A percentile compares a stretch with the other conserved stretches of the same genome.
Conservation (phyloP, 2,888 invertebrate species). For the Pammene aurita region DNA sequence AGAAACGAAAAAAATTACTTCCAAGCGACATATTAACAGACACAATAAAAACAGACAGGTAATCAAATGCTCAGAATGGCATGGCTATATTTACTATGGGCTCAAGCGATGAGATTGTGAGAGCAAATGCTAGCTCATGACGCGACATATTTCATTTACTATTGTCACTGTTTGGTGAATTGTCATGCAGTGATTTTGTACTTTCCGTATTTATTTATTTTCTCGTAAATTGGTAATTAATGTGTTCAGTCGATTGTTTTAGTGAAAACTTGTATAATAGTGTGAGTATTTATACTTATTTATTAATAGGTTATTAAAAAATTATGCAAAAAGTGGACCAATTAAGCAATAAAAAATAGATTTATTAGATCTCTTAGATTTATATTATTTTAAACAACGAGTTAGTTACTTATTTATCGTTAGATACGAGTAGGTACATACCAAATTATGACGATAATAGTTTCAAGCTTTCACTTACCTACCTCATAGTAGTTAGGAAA, state of each 20-base stretch:
- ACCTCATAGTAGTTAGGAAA: too few relatives aligned
- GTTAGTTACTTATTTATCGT: too few relatives aligned
- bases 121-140: slow-evolving; percentile 46
- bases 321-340: not conserved
- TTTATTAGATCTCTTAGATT: too few relatives aligned
- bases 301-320: not conserved
- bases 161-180: slow-evolving; percentile 56
- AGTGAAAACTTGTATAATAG: not conserved
- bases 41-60: not conserved
- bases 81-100: slow-evolving; percentile 8
- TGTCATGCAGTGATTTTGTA: slow-evolving; percentile 54
- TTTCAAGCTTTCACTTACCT: too few relatives aligned
- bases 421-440: too few relatives aligned
- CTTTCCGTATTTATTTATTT: slow-evolving; percentile 44
- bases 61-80: slow-evolving; percentile 3
- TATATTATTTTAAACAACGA: too few relatives aligned
- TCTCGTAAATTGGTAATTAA: slow-evolving; percentile 21
- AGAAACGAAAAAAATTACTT: too few relatives aligned
- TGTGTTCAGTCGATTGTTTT: not conserved
- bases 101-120: slow-evolving; percentile 47
- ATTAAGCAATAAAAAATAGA: too few relatives aligned
- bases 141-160: slow-evolving; percentile 50
- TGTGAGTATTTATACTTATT: not conserved
- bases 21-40: slow-evolving; percentile 1
- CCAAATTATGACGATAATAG: too few relatives aligned